Conservation (phyloP, 2,888 invertebrate genomes). For the Phyto melanocephala region DNA sequence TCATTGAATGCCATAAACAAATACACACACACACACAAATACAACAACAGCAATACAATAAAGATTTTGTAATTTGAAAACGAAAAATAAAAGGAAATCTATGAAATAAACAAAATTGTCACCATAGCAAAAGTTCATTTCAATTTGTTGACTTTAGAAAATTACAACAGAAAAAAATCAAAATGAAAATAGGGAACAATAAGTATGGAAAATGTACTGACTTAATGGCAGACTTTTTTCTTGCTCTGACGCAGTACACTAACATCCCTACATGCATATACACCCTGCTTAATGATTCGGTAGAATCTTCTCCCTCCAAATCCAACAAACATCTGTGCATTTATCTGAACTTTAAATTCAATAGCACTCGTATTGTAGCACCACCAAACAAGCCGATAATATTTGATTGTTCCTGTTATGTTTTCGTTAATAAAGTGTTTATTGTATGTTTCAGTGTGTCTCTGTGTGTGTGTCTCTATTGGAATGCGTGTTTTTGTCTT, state of each 20-base stretch:
- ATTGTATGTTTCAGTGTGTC: not conserved
- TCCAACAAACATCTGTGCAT: conserved; percentile 9
- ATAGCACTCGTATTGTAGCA: conserved; percentile 8
- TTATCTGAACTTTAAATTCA: conserved; percentile 25
- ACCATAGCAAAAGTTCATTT: conserved; percentile 66
- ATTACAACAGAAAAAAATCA: conserved; percentile 38
- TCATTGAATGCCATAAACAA: conserved; percentile 9
- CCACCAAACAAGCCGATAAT: conserved; percentile 22
- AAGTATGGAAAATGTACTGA: conserved; percentile 18
- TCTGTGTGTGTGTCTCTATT: no score
- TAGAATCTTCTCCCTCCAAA: not conserved
- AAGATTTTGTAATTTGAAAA: conserved; percentile 61
- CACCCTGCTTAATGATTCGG: not conserved
- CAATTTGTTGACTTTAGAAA: conserved; percentile 65
- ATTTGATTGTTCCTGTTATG: not conserved
- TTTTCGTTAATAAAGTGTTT: not conserved
- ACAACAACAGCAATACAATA: conserved; percentile 42
- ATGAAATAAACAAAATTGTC: conserved; percentile 49
- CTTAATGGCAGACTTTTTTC: conserved; percentile 24
- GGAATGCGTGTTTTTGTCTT: not conserved
- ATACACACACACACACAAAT: conserved; percentile 15
- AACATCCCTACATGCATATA: not conserved
- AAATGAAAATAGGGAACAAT: conserved; percentile 24
- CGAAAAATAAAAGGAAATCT: no score
- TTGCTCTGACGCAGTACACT: not conserved